These are phyloP conservation scores for Edolisoma coerulescens DNA, from an alignment of 2,113 vertebrate genomes.

Conservation along the genomic window DNA sequence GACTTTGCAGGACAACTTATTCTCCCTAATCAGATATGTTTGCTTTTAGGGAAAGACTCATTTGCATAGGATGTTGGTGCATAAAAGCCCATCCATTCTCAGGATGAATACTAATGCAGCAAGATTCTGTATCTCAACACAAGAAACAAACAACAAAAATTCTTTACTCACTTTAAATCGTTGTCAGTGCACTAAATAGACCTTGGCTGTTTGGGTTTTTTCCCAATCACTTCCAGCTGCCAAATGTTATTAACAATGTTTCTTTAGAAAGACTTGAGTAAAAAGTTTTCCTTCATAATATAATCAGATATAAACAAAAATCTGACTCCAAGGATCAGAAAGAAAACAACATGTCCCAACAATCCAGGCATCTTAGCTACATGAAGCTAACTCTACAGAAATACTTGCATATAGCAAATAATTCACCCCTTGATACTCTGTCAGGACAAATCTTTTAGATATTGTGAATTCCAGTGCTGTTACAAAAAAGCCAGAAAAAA, in stretches of 20 bases:
- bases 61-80: slow-evolving; percentile 42
- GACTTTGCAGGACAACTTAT: background rate
- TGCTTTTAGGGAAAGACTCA: slow-evolving; percentile 7
- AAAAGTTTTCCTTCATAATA: background rate
- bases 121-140: background rate
- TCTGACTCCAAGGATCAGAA: background rate
- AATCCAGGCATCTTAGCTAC: background rate
- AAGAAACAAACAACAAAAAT: background rate
- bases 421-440: background rate
- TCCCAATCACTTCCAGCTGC: background rate
- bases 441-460: background rate
- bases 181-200: background rate
- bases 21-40: slow-evolving; percentile 26
- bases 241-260: background rate
- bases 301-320: background rate
- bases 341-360: background rate
- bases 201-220: background rate
- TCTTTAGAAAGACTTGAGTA: background rate
- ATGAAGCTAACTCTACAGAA: background rate
- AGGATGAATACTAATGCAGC: slow-evolving; percentile 36
- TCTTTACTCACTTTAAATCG: background rate
- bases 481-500: background rate
- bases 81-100: slow-evolving; percentile 29
- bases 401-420: background rate
- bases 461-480: background rate